Percentiles rank a stretch among this genome's conserved stretches.
phyloP scores from a whole-genome alignment of 2,113 vertebrate species.

The Macquaria australasica region DNA sequence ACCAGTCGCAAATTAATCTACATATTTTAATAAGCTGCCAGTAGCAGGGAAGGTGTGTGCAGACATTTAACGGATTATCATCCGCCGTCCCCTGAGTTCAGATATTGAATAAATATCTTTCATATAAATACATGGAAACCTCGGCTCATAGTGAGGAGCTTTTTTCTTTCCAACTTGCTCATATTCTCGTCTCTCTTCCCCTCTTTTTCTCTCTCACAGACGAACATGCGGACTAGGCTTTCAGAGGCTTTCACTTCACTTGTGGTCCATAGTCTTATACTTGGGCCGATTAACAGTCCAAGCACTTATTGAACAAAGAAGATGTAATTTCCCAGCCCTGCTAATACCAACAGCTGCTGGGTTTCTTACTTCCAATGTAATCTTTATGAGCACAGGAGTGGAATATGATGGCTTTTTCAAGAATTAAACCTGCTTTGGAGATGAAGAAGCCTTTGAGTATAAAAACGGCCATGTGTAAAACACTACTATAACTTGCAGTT shows the following conservation, averaged over 20 bases:
- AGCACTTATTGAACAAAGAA: constrained; percentile 74
- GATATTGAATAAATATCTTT: constrained; percentile 87
- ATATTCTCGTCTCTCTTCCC: constrained; percentile 33
- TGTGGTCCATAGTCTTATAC: constrained; percentile 73
- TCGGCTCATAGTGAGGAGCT: constrained; percentile 66
- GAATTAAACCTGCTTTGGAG: constrained; percentile 77
- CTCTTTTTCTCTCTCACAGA: constrained; percentile 32
- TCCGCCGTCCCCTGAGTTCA: constrained; percentile 76
- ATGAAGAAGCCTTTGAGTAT: constrained; percentile 47
- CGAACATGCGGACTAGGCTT: constrained; percentile 62
- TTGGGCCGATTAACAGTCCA: constrained; percentile 79
- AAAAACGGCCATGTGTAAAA: constrained; percentile 64
- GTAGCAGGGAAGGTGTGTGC: constrained; percentile 79
- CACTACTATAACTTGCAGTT: constrained; percentile 48
- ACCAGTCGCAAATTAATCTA: constrained; percentile 95
- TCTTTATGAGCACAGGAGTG: constrained; percentile 67
- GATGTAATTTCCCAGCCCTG: constrained; percentile 72
- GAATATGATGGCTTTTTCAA: constrained; percentile 63
- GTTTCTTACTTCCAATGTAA: constrained; percentile 72
- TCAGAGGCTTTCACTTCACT: constrained; percentile 64
- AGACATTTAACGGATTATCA: constrained; percentile 87
- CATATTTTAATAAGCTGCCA: constrained; percentile 93
- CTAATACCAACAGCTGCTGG: constrained; percentile 75
- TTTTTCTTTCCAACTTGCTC: constrained; percentile 62
- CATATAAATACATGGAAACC: constrained; percentile 77